Conservation (phyloP, 2,113 vertebrate genomes). For the Athene cunicularia region DNA sequence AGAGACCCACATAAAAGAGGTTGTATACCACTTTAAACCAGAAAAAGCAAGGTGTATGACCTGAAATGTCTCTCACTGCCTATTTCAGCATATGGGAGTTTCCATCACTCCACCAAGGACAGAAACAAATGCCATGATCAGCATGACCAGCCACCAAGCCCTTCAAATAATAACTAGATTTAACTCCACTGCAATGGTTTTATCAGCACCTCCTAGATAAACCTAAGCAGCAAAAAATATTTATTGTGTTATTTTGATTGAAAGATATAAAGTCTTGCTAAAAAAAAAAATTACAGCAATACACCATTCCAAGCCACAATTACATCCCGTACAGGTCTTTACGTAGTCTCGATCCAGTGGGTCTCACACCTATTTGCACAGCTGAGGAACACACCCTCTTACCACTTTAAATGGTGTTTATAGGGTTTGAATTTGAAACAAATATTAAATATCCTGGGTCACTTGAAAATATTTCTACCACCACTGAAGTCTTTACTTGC, state of each 20-base stretch:
- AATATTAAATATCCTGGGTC: neutral
- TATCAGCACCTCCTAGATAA: neutral
- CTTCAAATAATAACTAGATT: neutral
- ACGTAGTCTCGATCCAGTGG: accelerated
- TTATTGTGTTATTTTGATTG: neutral
- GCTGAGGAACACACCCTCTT: neutral
- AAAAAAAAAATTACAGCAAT: neutral
- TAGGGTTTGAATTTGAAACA: neutral
- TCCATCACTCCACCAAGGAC: neutral
- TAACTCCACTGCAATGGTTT: neutral
- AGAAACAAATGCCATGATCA: neutral
- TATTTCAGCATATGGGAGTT: accelerated
- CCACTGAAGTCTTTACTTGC: neutral
- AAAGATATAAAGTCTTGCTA: neutral
- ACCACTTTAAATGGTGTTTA: neutral
- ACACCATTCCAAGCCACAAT: neutral
- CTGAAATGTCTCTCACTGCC: neutral
- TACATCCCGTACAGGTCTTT: too few species aligned
- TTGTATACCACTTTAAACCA: neutral
- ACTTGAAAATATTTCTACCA: neutral
- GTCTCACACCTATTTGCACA: neutral
- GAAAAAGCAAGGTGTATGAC: neutral
- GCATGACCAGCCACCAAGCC: neutral
- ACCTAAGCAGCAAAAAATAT: neutral
- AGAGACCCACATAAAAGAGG: neutral